phyloP scores from a whole-genome alignment of 2,113 vertebrate genomes.

The Festucalex cinctus region DNA sequence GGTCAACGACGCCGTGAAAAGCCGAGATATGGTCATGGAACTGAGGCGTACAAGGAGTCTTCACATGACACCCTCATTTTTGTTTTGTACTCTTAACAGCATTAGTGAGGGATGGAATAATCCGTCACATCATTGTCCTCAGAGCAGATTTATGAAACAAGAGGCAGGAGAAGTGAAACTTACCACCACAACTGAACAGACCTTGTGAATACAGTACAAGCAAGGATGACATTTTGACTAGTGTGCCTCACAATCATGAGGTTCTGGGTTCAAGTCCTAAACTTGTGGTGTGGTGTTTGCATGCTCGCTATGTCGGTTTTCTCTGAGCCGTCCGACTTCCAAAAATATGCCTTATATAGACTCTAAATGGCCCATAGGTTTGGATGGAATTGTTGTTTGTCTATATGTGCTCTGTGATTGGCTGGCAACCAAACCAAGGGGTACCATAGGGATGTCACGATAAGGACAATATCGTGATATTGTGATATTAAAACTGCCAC shows the following conservation, averaged over 20 bases:
- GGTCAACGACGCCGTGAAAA: not conserved
- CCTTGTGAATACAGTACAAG: not conserved
- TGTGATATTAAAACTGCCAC: no score
- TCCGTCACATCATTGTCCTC: not conserved
- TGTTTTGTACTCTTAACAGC: not conserved
- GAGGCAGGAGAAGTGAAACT: constrained; percentile 2
- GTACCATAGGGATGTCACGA: no score
- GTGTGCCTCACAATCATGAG: not conserved
- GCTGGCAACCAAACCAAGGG: no score
- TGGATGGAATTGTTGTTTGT: no score
- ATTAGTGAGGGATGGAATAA: not conserved
- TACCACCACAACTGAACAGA: not conserved
- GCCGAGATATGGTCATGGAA: constrained; percentile 17
- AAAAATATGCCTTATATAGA: no score
- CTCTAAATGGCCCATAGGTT: no score
- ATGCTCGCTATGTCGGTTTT: no score
- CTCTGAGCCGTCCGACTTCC: no score
- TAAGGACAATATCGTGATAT: no score
- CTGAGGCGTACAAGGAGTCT: not conserved
- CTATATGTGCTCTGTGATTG: no score
- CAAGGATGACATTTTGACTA: not conserved
- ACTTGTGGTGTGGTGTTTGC: no score
- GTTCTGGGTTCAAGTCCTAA: not conserved
- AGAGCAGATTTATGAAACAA: not conserved
- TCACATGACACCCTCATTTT: not conserved